phyloP scores from a whole-genome alignment of 2,888 invertebrate genomes.

The Psylliodes chrysocephalus region DNA sequence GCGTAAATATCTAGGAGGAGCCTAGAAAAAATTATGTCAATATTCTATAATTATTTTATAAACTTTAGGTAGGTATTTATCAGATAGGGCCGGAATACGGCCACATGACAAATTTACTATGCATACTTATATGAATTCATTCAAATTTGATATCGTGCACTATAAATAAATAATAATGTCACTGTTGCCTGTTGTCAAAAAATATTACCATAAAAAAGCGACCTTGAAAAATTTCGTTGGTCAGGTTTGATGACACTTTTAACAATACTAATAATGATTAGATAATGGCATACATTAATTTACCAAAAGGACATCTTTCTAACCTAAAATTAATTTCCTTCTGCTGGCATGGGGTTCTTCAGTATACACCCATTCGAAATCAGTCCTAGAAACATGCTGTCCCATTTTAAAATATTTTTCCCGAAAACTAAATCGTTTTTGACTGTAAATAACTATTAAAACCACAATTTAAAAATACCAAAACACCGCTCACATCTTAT shows the following conservation, averaged over 20 bases:
- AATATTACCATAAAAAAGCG: background rate
- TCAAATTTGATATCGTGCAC: too few relatives aligned
- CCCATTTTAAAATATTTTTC: slow-evolving; percentile 76
- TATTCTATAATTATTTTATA: too few relatives aligned
- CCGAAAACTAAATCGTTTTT: slow-evolving; percentile 1
- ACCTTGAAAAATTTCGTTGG: background rate
- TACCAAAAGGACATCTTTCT: slow-evolving; percentile 48
- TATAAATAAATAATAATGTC: too few relatives aligned
- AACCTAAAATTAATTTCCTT: slow-evolving; percentile 92
- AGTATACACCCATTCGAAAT: slow-evolving; percentile 97
- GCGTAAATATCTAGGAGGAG: too few relatives aligned
- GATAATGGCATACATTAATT: slow-evolving; percentile 11
- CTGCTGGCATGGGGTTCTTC: slow-evolving; percentile 98
- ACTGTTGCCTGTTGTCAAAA: too few relatives aligned
- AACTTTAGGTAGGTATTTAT: too few relatives aligned
- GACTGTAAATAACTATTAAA: background rate
- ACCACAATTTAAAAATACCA: slow-evolving; percentile 21
- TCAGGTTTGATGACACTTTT: background rate
- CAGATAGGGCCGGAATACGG: background rate
- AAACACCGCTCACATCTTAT: slow-evolving; percentile 20
- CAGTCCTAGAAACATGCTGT: slow-evolving; percentile 89
- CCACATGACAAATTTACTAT: background rate
- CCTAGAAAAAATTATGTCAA: too few relatives aligned
- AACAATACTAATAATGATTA: slow-evolving; percentile 10
- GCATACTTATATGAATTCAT: slow-evolving; percentile 9